A percentile compares a stretch with the other conserved stretches of the same genome.
Evolutionary conservation across 2,797 vertebrate species (phyloP).

Genomic region (Borostomias antarcticus): DNA sequence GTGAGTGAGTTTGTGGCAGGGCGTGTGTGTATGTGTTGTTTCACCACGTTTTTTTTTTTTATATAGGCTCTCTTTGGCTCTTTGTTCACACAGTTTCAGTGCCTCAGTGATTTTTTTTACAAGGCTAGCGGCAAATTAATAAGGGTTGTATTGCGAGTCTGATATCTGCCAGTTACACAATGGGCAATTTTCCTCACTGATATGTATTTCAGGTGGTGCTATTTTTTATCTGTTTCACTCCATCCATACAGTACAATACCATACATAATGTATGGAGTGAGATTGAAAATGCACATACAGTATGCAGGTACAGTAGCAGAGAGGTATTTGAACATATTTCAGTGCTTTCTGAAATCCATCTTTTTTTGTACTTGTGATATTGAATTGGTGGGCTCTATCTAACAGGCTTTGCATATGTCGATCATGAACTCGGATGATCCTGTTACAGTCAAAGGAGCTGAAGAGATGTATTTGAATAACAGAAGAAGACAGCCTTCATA

Average conservation of each 20-base stretch:
- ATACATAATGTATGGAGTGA: constrained; percentile 55
- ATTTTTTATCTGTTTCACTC: constrained; percentile 45
- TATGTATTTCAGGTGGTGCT: constrained; percentile 49
- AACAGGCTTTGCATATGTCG: constrained; percentile 8
- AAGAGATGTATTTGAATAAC: neutral
- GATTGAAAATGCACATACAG: constrained; percentile 26
- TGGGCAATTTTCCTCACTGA: constrained; percentile 12
- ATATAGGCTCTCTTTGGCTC: constrained; percentile 47
- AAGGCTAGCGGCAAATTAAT: constrained; percentile 24
- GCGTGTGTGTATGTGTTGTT: constrained; percentile 29
- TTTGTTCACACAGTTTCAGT: constrained; percentile 42
- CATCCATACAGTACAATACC: constrained; percentile 31
- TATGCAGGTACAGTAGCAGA: neutral
- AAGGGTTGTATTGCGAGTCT: constrained; percentile 11
- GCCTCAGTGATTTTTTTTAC: constrained; percentile 55
- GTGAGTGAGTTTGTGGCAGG: no score
- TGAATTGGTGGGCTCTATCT: constrained; percentile 1
- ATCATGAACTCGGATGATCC: neutral
- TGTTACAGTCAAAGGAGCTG: neutral
- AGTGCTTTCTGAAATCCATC: constrained; percentile 1
- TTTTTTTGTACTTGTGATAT: constrained; percentile 14
- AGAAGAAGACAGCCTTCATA: neutral
- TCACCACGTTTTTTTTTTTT: constrained; percentile 57
- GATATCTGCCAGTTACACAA: constrained; percentile 10
- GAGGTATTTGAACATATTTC: neutral